Evolutionary conservation across 1,140 invertebrate genomes (phyloP).

Genomic region (Lethocerus indicus): DNA sequence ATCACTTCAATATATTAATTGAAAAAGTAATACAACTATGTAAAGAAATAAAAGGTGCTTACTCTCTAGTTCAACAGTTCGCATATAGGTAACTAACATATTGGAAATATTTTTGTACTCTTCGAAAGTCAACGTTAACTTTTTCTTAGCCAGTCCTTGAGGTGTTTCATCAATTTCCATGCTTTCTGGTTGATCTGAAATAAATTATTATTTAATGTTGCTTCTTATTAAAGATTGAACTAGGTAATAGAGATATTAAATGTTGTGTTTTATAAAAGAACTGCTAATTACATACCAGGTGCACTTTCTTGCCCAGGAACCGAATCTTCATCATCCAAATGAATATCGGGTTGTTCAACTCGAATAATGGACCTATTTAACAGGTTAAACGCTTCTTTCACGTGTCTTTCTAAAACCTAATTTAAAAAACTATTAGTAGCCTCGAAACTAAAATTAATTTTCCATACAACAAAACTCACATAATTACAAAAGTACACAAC

Average conservation of each 20-base stretch:
- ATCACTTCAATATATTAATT: not conserved
- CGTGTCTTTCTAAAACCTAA: slow-evolving; percentile 58
- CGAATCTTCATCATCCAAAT: slow-evolving; percentile 43
- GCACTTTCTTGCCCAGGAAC: slow-evolving; percentile 3
- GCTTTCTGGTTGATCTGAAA: not conserved
- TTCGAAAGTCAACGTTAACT: slow-evolving; percentile 81
- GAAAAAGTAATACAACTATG: not conserved
- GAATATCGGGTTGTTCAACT: slow-evolving; percentile 94
- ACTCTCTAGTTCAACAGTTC: slow-evolving; percentile 61
- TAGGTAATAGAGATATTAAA: no score
- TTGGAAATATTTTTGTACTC: slow-evolving; percentile 88
- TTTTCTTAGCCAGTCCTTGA: slow-evolving; percentile 44
- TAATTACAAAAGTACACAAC: slow-evolving; percentile 3
- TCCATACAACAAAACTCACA: not conserved
- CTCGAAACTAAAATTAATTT: not conserved
- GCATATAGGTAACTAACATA: slow-evolving; percentile 78
- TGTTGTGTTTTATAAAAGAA: no score
- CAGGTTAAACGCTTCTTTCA: slow-evolving; percentile 79
- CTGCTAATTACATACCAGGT: no score
- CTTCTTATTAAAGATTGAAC: no score
- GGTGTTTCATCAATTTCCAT: slow-evolving; percentile 11
- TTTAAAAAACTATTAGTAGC: slow-evolving; percentile 7
- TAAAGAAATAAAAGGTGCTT: slow-evolving; percentile 2
- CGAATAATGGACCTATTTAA: slow-evolving; percentile 97
- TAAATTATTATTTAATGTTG: no score